Percentiles rank a stretch among this genome's conserved stretches.
Evolutionary conservation across 2,113 vertebrate species (phyloP).

Genomic region (Jacana jacana): DNA sequence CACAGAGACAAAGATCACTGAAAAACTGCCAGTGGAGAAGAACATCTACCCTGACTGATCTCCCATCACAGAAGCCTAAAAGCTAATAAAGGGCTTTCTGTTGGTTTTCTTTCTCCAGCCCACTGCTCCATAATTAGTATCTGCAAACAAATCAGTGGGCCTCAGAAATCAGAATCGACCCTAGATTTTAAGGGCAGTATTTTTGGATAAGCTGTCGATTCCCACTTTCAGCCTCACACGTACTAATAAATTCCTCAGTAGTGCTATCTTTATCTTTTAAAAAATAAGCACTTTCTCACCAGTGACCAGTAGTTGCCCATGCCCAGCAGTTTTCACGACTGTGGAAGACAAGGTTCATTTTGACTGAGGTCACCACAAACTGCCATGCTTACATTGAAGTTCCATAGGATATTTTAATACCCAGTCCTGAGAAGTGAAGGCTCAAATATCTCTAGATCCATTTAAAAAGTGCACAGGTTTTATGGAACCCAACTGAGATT

Average conservation of each 20-base stretch:
- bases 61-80: neutral
- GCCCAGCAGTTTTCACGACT: neutral
- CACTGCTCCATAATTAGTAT: neutral
- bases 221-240: neutral
- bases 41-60: neutral
- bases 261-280: neutral
- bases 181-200: neutral
- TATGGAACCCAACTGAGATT: neutral
- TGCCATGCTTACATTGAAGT: neutral
- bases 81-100: neutral
- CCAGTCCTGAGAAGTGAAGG: neutral
- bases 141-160: neutral
- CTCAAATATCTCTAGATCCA: neutral
- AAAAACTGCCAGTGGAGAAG: neutral
- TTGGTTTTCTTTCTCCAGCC: too few relatives aligned
- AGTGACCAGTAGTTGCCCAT: neutral
- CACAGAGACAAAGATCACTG: neutral
- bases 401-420: neutral
- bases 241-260: neutral
- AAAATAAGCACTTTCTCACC: neutral
- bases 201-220: neutral
- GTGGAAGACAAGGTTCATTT: neutral
- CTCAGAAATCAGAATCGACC: neutral
- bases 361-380: neutral
- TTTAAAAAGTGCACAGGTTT: fast-evolving